Evolutionary conservation across 2,113 vertebrate genomes (phyloP).

Genomic region (Aleadryas rufinucha): DNA sequence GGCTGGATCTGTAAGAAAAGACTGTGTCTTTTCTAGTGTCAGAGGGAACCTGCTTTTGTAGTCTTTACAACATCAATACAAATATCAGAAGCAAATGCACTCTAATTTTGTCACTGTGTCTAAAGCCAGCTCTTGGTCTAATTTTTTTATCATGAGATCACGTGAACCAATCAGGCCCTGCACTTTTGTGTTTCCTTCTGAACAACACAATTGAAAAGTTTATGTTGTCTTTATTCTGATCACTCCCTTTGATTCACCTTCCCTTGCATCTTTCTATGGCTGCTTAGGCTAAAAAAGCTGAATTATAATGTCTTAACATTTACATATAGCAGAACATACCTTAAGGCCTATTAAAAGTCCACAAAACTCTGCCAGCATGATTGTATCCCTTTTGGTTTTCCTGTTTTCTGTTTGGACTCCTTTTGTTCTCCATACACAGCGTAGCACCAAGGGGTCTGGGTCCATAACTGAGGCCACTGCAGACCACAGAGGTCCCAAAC

Average conservation of each 20-base stretch:
- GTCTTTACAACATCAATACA: neutral
- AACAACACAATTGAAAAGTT: neutral
- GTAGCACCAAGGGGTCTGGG: neutral
- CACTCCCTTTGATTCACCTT: neutral
- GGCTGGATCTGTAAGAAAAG: neutral
- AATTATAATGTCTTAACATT: neutral
- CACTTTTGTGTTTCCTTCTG: neutral
- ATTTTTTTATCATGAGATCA: neutral
- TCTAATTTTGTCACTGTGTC: neutral
- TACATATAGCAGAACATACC: neutral
- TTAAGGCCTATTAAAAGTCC: neutral
- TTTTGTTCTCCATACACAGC: neutral
- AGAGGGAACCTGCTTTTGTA: neutral
- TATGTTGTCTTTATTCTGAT: neutral
- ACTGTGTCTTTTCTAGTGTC: neutral
- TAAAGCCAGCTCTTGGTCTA: neutral
- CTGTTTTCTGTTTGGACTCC: neutral
- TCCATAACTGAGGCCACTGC: neutral
- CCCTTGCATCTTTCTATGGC: neutral
- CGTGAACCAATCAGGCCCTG: neutral
- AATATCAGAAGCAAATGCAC: neutral
- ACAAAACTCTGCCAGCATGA: neutral
- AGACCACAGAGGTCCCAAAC: neutral
- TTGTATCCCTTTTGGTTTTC: neutral
- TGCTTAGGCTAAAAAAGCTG: neutral